Base-by-base conservation (phyloP, 2,113 vertebrate genomes). In the Accipiter virgatus region DNA sequence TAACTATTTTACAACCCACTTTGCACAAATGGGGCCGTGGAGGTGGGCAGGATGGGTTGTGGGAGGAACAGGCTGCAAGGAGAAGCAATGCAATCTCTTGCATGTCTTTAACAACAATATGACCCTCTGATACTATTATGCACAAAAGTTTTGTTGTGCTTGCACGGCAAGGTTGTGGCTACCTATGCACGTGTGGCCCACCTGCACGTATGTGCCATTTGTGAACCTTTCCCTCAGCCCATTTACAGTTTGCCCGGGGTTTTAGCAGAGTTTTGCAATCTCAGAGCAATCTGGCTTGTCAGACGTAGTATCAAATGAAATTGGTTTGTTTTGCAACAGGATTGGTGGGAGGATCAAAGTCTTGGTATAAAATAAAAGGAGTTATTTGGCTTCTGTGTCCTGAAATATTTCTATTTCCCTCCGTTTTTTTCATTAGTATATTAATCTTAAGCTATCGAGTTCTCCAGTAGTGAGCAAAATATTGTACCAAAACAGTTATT, bases 381-480 rank as follows among this genome's bases (percentile, higher is more conserved):
- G 62, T 48, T 50, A 43, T 72, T 82, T 88, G 58, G 81, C 67
- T 91, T 85, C 81, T 53, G 13, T 73, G 48, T 87, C 48, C 78
- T 90, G 85, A 93, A 95, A 59, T 72, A 5, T 87, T 89, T 91
- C 63, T 91, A 16, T 92, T 94, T 82, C 58, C 38, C 31, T 73
- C 34, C 3, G 6, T 95, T 93, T 61, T 86, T 96, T 96, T 94
- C 78, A 90, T 97, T 95, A 97, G 83, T 96, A n/a, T 97, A 96
- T 94, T 90, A 94, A 94, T 93, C 81, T 96, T 78, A 97, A 97
- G 86, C 90, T 88, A 83, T 93, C 86, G 66, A 95, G 84, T 97
- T 97, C 96, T 97, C 52, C 89, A 94, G 84, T 53, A 90, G 84
- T 92, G 82, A 89, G 73, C 91, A 96, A 96, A 90, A 90, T 94